Evolutionary conservation across 2,888 invertebrate genomes (phyloP).

Genomic region (Macaria notata): DNA sequence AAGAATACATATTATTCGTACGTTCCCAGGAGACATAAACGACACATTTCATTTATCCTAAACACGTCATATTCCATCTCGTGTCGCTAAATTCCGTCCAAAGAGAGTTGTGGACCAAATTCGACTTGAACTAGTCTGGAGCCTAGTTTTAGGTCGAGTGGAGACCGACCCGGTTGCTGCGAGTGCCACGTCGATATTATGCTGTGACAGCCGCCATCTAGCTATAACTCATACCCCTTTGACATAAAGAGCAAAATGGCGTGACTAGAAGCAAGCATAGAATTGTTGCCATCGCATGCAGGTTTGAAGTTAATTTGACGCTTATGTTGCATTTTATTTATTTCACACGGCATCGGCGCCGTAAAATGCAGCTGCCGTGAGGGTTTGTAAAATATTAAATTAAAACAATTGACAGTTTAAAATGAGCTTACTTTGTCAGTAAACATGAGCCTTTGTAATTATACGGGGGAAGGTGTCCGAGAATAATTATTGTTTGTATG

Average conservation of each 20-base stretch:
- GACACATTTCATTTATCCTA: slow-evolving; percentile 28
- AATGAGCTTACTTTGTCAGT: slow-evolving; percentile 2
- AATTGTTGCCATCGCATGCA: slow-evolving; percentile 50
- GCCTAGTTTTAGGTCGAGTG: slow-evolving; percentile 62
- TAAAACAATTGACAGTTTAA: slow-evolving; percentile 8
- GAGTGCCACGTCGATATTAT: slow-evolving; percentile 54
- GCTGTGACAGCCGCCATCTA: slow-evolving; percentile 47
- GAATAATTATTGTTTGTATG: no score
- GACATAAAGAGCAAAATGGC: slow-evolving; percentile 42
- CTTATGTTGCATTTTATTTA: slow-evolving; percentile 59
- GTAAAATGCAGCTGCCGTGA: slow-evolving; percentile 50
- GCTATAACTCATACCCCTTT: slow-evolving; percentile 38
- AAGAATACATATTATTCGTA: no score
- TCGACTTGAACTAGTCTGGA: slow-evolving; percentile 45
- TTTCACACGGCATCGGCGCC: slow-evolving; percentile 47
- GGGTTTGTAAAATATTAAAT: slow-evolving; percentile 33
- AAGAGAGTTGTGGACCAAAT: slow-evolving; percentile 43
- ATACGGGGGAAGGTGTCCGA: no score
- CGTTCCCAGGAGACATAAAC: neutral
- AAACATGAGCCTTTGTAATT: neutral
- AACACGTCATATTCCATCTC: slow-evolving; percentile 18
- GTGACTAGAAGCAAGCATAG: slow-evolving; percentile 29
- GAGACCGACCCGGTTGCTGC: slow-evolving; percentile 67
- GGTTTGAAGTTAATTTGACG: slow-evolving; percentile 54
- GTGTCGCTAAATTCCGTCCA: slow-evolving; percentile 31